Base-by-base conservation (phyloP, 2,113 vertebrate species). In the Gorsachius goisagi region DNA sequence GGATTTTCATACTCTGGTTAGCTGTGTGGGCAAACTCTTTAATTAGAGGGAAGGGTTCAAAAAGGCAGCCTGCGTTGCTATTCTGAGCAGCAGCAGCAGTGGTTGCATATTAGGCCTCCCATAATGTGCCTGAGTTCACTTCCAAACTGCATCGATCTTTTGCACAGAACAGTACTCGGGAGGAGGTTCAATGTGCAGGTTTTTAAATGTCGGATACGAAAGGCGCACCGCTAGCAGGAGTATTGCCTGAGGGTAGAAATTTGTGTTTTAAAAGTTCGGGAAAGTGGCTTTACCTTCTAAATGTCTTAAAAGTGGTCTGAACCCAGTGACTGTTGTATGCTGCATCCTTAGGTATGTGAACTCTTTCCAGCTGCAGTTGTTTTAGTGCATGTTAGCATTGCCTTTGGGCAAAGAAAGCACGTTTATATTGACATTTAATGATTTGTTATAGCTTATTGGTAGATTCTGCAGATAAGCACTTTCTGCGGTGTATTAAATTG, bases 1-100 rank as follows among this genome's bases (percentile, higher is more conserved):
- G 74, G 81, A 78, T 95, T 91, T 88, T 92, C 75, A 75, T 97
- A 97, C 96, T 95, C 95, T 93, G 89, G 95, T 97, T 96, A 92
- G 79, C 92, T 90, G 26, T 96, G 93, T 96, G 93, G 91, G 93
- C 75, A 93, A 95, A 93, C 77, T 94, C 60, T 77, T 93, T 88
- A 93, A 95, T 93, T 62, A 87, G 78, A 95, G 82, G 67, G 63
- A 93, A 78, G 75, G 85, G 84, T 93, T 97, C 81, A 92, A 49
- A 95, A 95, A 97, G 88, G 91, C 89, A 95, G 76, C 55, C 75
- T 9, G 73, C 92, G 82, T 71, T 5, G 23, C n/a, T 86, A 6
- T 91, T 86, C 58, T 67, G 58, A 45, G 82, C 66, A 95, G 50
- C 66, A 94, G 52, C 44, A 95, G 83, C 27, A 55, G 78, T 17